Conservation (phyloP, 2,113 vertebrate species). For the Thunnus maccoyii region DNA sequence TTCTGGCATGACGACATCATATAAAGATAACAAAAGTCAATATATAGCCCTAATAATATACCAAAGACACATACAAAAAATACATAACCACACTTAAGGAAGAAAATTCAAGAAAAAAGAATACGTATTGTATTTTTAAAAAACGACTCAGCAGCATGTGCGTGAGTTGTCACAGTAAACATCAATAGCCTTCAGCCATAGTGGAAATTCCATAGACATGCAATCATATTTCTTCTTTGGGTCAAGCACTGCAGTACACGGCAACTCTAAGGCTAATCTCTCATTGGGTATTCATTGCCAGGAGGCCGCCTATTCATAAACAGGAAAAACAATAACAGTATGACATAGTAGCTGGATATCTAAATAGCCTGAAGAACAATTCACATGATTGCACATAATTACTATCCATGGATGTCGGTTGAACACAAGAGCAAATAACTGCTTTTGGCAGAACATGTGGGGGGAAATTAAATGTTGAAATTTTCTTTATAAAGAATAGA, state of each 20-base stretch:
- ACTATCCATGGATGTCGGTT: conserved; percentile 47
- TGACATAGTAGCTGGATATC: conserved; percentile 39
- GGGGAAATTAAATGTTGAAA: conserved; percentile 23
- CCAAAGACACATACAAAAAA: neutral
- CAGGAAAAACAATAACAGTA: conserved; percentile 46
- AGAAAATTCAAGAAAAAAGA: neutral
- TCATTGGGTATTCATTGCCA: conserved; percentile 36
- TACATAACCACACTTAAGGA: neutral
- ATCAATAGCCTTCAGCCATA: conserved; percentile 53
- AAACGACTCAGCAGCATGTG: conserved; percentile 30
- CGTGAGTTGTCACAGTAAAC: conserved; percentile 57
- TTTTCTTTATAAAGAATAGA: conserved; percentile 25
- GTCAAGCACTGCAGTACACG: conserved; percentile 49
- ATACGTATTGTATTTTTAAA: neutral
- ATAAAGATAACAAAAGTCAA: neutral
- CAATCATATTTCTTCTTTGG: conserved; percentile 42
- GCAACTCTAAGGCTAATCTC: conserved; percentile 52
- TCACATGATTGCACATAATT: conserved; percentile 66
- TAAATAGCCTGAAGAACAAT: conserved; percentile 57
- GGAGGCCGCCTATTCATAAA: conserved; percentile 44
- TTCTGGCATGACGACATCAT: neutral
- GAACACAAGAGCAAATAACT: conserved; percentile 45
- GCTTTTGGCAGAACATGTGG: conserved; percentile 9
- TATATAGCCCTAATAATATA: neutral
- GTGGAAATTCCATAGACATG: conserved; percentile 37